Evolutionary conservation across 2,113 vertebrate species (phyloP).

Genomic region (Abramis brama): DNA sequence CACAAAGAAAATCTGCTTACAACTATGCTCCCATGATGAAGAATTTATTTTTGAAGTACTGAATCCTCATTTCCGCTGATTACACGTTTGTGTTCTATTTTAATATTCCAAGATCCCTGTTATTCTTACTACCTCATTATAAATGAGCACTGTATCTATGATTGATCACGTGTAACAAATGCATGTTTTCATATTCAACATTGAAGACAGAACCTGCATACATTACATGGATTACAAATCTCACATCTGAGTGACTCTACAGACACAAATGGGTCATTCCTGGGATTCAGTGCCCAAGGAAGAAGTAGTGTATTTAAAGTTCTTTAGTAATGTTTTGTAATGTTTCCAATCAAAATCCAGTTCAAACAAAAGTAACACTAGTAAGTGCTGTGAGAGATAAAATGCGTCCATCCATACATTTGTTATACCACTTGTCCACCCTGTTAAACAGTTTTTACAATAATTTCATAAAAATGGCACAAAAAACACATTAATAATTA

Average conservation of each 20-base stretch:
- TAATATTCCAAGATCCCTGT: background rate
- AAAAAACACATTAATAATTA: no score
- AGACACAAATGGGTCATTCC: background rate
- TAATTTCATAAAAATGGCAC: no score
- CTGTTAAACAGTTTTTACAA: no score
- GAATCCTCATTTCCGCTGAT: background rate
- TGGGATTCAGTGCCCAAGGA: no score
- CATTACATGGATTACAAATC: background rate
- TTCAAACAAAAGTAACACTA: no score
- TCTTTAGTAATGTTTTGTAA: no score
- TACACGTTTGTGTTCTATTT: background rate
- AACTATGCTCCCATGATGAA: background rate
- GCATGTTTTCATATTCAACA: background rate
- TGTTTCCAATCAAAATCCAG: no score
- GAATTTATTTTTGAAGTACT: background rate
- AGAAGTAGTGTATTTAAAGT: no score
- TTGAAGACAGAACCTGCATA: background rate
- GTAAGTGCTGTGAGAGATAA: no score
- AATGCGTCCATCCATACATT: no score
- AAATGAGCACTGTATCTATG: background rate
- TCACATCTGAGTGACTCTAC: background rate
- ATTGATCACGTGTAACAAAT: background rate
- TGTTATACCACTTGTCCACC: no score
- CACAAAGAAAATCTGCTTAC: background rate
- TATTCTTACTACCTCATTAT: background rate